A percentile compares a stretch with the other conserved stretches of the same genome.
These are phyloP conservation scores for Anarhynchus alexandrinus DNA, from an alignment of 2,113 vertebrate species.

Conservation along the genomic window DNA sequence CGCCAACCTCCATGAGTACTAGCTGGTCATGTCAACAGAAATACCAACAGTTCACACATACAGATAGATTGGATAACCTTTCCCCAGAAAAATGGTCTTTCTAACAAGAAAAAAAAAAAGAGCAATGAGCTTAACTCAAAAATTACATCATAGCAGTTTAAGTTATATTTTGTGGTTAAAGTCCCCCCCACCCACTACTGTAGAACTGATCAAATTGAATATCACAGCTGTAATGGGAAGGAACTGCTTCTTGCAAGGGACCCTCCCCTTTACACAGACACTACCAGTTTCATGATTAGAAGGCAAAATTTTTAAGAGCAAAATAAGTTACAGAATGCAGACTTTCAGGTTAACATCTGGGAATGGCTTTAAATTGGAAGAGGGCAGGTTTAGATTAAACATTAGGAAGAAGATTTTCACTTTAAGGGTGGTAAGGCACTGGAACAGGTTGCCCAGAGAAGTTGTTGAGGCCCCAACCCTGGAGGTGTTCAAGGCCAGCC, in stretches of 20 bases:
- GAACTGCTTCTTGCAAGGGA: not conserved
- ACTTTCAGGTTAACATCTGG: not conserved
- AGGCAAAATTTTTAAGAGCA: not conserved
- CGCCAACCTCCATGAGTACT: not conserved
- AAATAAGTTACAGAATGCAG: not conserved
- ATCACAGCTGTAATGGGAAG: not conserved
- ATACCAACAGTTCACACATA: not conserved
- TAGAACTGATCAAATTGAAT: not conserved
- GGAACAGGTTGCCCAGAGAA: too few species aligned
- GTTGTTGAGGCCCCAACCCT: too few species aligned
- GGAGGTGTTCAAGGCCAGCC: too few species aligned
- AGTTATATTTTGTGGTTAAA: not conserved
- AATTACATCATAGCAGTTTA: not conserved
- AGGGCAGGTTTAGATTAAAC: too few species aligned
- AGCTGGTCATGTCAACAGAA: not conserved
- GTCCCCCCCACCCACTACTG: not conserved
- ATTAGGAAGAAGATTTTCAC: too few species aligned
- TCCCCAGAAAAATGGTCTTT: not conserved
- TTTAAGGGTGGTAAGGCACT: too few species aligned
- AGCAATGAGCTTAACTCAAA: not conserved
- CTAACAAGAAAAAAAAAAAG: not conserved
- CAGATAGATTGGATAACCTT: not conserved
- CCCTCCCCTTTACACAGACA: not conserved
- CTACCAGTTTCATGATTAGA: not conserved
- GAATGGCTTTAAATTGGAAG: too few species aligned